These are phyloP conservation scores for Blastobasis adustella DNA, from an alignment of 2,888 invertebrate species.

Conservation along the genomic window DNA sequence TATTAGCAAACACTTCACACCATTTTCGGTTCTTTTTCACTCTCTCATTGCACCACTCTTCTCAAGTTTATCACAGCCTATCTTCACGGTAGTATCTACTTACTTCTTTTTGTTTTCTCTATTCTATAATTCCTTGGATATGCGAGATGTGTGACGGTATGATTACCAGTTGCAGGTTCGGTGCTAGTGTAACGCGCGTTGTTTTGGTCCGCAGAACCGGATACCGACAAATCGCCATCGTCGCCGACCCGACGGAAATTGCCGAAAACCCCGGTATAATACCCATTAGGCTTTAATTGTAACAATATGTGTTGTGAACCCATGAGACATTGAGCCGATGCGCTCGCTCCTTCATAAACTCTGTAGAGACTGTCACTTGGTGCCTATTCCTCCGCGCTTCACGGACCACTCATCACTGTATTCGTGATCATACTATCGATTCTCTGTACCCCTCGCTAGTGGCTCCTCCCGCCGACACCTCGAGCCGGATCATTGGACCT, in stretches of 20 bases:
- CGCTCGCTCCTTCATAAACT: slow-evolving; percentile 55
- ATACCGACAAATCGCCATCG: slow-evolving; percentile 89
- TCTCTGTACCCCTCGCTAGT: slow-evolving; percentile 36
- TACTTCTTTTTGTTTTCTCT: slow-evolving; percentile 5
- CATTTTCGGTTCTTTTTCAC: slow-evolving; percentile 2
- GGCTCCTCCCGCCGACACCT: slow-evolving; percentile 28
- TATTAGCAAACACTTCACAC: too few relatives aligned
- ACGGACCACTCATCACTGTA: slow-evolving; percentile 43
- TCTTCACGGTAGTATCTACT: slow-evolving; percentile 28
- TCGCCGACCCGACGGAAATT: slow-evolving; percentile 95
- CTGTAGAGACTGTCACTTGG: slow-evolving; percentile 70
- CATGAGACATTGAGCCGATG: slow-evolving; percentile 56
- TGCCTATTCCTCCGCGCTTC: slow-evolving; percentile 69
- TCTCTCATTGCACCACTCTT: slow-evolving; percentile 24
- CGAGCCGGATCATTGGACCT: too few relatives aligned
- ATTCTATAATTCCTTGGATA: background rate
- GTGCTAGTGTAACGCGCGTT: slow-evolving; percentile 41
- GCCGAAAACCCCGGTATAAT: slow-evolving; percentile 98
- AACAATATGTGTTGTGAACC: slow-evolving; percentile 76
- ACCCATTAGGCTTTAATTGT: slow-evolving; percentile 73
- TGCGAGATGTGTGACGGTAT: background rate
- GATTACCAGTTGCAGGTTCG: slow-evolving; percentile 11
- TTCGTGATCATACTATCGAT: slow-evolving; percentile 34
- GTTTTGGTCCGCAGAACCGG: slow-evolving; percentile 82
- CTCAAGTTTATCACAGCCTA: slow-evolving; percentile 26